These are phyloP conservation scores for Copidosoma aretas DNA, from an alignment of 2,888 invertebrate species.

Conservation along the genomic window DNA sequence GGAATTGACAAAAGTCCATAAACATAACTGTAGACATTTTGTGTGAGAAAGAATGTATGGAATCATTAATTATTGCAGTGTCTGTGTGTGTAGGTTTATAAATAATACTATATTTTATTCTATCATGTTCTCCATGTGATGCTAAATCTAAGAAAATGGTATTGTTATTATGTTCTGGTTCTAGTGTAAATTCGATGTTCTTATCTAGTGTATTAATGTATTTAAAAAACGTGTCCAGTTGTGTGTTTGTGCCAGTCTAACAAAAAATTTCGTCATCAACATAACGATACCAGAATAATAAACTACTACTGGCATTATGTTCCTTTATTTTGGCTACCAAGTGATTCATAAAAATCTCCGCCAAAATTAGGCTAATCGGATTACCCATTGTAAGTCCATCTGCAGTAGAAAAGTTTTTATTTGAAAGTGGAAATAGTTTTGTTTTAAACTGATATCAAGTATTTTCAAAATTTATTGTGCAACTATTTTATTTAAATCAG, in stretches of 20 bases:
- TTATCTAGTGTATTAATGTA: background rate
- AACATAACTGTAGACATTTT: background rate
- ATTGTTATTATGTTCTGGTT: background rate
- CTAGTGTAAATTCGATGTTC: too few relatives aligned
- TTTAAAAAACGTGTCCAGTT: background rate
- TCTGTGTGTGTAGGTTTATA: background rate
- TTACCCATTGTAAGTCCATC: too few relatives aligned
- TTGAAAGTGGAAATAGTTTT: too few relatives aligned
- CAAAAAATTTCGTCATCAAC: background rate
- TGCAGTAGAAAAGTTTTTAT: too few relatives aligned
- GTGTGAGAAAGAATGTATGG: background rate
- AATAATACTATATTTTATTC: background rate
- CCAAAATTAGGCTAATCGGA: background rate
- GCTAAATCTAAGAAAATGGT: background rate
- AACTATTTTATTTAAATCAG: too few relatives aligned
- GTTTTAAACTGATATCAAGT: too few relatives aligned
- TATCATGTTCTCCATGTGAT: background rate
- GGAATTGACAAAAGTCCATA: slow-evolving; percentile 1
- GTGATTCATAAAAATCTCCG: background rate
- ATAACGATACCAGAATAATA: background rate
- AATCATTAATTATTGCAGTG: background rate
- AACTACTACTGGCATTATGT: background rate
- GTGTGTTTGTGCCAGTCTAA: background rate
- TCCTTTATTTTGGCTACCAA: background rate
- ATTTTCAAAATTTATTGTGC: too few relatives aligned